Conservation (phyloP, 1,140 invertebrate species). For the Drosophila nannoptera region DNA sequence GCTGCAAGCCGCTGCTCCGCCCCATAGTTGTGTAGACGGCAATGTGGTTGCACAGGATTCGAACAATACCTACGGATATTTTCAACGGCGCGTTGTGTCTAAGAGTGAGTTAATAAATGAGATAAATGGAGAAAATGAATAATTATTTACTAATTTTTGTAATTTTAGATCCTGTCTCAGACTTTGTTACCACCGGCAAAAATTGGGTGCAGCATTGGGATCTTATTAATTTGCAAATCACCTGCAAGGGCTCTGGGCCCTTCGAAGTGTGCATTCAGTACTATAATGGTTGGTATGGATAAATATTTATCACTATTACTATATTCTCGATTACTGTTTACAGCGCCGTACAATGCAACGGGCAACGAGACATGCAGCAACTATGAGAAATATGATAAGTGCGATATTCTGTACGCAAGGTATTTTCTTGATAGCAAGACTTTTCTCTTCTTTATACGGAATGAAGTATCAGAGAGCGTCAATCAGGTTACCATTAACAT, state of each 20-base stretch:
- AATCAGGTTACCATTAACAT: slow-evolving; percentile 87
- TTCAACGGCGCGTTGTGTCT: slow-evolving; percentile 81
- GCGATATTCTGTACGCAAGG: slow-evolving; percentile 83
- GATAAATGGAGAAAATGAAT: neutral
- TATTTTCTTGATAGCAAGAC: slow-evolving; percentile 84
- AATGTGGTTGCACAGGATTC: slow-evolving; percentile 82
- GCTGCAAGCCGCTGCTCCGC: slow-evolving; percentile 70
- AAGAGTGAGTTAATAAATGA: slow-evolving; percentile 80
- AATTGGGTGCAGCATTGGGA: slow-evolving; percentile 91
- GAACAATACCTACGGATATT: slow-evolving; percentile 87
- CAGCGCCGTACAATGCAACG: slow-evolving; percentile 87
- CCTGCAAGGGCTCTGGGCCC: slow-evolving; percentile 85
- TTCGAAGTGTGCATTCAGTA: slow-evolving; percentile 83
- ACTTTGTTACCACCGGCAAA: slow-evolving; percentile 84
- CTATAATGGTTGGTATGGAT: slow-evolving; percentile 64
- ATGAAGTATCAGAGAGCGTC: slow-evolving; percentile 85
- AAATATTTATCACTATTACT: neutral
- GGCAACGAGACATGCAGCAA: slow-evolving; percentile 86
- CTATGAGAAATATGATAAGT: slow-evolving; percentile 79
- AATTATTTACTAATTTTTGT: neutral
- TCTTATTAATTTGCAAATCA: slow-evolving; percentile 84
- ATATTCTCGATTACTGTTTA: slow-evolving; percentile 40
- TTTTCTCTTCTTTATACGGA: slow-evolving; percentile 86
- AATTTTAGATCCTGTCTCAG: slow-evolving; percentile 83
- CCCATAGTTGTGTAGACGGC: slow-evolving; percentile 83